Evolutionary conservation across 2,113 vertebrate species (phyloP), one percentile per base, ranked within the genome.

Genomic region (Microcebus lehilahytsara): DNA sequence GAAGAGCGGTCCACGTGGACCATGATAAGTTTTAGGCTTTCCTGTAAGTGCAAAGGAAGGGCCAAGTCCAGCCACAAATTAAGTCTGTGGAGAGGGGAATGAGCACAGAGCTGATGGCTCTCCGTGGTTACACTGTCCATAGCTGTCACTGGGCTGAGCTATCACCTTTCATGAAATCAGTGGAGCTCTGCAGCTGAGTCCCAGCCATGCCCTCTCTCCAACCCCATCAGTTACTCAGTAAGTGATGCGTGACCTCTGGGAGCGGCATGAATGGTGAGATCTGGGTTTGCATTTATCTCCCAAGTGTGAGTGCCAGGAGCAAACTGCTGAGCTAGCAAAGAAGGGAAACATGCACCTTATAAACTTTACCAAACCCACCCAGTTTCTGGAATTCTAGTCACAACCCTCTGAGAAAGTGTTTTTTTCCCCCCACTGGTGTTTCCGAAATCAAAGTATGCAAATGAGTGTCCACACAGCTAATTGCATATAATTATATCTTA

Each of bases 391-490:
- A 96, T 87, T 80, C 53, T 69, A 81, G 85, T 84, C 87, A 77
- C 37, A 93, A 32, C 62, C 64, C 75, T 96, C 69, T 42, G 79
- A 96, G 85, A 96, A 72, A 85, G 46, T 56, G 42, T 37, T 51
- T 51, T 25, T 19, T 11, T 49, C 46, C 71, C 51, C 34, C 9
- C 46, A 5, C 64, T 89, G 58, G 84, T 30, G 12, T 94, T 95
- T 95, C 94, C 72, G 71, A 95, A 95, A 95, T 58, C 86, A 78
- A 88, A 96, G 87, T 88, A 95, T 96, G 95, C 84, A 96, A 96
- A 88, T 96, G 93, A 97, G 89, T 37, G 56, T 92, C 80, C 87
- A 77, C 75, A 79, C 77, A 80, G 69, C 75, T 97, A 97, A 97
- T n/a, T 97, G 53, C 49, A 49, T 69, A 34, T 90, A 96, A 88